phyloP scores from a whole-genome alignment of 2,113 vertebrate species.

The Puntigrus tetrazona region DNA sequence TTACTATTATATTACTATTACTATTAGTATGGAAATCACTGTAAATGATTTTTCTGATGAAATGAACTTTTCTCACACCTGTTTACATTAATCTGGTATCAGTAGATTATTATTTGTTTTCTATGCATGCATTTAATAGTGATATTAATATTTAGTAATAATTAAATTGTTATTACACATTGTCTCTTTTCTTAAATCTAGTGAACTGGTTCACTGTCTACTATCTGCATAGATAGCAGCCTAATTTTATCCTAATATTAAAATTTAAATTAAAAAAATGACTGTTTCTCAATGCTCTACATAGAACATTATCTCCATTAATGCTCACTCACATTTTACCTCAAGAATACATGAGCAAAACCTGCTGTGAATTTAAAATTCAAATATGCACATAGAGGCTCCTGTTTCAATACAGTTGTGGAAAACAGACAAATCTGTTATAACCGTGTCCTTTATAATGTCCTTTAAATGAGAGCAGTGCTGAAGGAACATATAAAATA shows the following conservation, averaged over 20 bases:
- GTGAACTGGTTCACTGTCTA: background rate
- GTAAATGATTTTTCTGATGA: too few species aligned
- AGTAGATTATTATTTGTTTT: too few species aligned
- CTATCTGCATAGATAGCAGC: background rate
- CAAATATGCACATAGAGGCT: background rate
- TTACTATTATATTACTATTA: too few species aligned
- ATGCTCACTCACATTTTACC: background rate
- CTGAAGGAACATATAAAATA: constrained; percentile 31
- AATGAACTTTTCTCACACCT: too few species aligned
- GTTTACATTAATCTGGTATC: too few species aligned
- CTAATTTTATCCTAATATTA: background rate
- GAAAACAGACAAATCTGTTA: background rate
- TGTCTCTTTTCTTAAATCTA: background rate
- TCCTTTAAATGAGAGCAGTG: constrained; percentile 2
- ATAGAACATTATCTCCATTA: background rate
- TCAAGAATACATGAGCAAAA: background rate
- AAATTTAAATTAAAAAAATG: background rate
- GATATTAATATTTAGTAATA: too few species aligned
- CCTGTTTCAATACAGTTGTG: background rate
- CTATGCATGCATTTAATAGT: too few species aligned
- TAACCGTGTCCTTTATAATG: background rate
- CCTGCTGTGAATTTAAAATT: background rate
- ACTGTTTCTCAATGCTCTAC: background rate
- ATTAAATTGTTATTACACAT: background rate
- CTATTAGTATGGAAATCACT: too few species aligned